Percentiles rank a stretch among this genome's conserved stretches.
These are phyloP conservation scores for Morpho deidamia DNA, from an alignment of 2,888 invertebrate genomes.

Conservation along the genomic window DNA sequence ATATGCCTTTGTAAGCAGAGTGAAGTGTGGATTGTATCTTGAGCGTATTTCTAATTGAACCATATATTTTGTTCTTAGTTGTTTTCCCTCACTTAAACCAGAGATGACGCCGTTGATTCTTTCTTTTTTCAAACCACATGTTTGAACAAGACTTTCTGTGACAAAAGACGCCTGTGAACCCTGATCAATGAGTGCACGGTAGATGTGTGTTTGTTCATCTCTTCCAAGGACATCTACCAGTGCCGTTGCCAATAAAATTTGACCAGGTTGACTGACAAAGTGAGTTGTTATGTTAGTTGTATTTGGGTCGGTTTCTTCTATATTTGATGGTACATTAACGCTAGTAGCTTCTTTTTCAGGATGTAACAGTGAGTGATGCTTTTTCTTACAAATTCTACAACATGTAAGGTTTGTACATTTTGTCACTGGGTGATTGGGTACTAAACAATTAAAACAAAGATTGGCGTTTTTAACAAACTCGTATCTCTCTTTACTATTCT, in stretches of 20 bases:
- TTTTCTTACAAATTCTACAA: conserved; percentile 20
- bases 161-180: conserved; percentile 30
- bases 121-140: conserved; percentile 14
- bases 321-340: too few relatives aligned
- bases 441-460: conserved; percentile 18
- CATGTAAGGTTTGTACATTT: conserved; percentile 15
- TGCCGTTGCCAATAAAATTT: conserved; percentile 20
- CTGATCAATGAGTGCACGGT: conserved; percentile 26
- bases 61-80: not conserved
- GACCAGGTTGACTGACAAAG: not conserved
- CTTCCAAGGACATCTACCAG: conserved; percentile 10
- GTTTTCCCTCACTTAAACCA: conserved; percentile 5
- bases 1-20: conserved; percentile 1
- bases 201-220: conserved; percentile 3
- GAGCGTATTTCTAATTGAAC: not conserved
- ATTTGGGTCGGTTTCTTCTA: not conserved
- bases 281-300: conserved; percentile 1
- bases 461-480: conserved; percentile 10
- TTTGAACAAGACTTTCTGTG: conserved; percentile 22
- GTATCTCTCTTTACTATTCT: conserved; percentile 2
- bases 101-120: conserved; percentile 11
- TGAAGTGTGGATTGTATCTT: not conserved
- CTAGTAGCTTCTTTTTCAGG: conserved; percentile 3
- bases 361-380: conserved; percentile 23
- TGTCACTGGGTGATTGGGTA: conserved; percentile 15